phyloP scores from a whole-genome alignment of 2,113 vertebrate species.

The Labeo rohita region DNA sequence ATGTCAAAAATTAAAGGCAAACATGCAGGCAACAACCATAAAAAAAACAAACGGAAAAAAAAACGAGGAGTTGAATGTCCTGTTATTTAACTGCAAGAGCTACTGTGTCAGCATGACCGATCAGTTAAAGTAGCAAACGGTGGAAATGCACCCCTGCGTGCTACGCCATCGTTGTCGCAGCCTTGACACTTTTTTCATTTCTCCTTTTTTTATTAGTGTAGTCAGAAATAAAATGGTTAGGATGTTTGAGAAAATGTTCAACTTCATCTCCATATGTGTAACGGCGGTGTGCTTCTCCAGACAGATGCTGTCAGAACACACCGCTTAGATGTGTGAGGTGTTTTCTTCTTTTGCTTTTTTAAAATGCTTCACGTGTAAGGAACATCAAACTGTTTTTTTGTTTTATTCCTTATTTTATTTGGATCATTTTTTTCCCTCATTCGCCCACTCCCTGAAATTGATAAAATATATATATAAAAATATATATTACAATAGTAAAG shows the following conservation, averaged over 20 bases:
- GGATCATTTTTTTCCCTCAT: conserved; percentile 41
- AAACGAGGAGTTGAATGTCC: conserved; percentile 40
- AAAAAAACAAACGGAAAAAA: neutral
- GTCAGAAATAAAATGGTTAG: conserved; percentile 26
- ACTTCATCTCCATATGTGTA: conserved; percentile 24
- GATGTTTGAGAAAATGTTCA: conserved; percentile 31
- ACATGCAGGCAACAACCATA: neutral
- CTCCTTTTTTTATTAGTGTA: conserved; percentile 27
- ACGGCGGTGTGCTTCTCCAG: neutral
- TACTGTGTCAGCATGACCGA: neutral
- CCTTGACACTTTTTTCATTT: conserved; percentile 41
- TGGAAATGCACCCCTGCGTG: neutral
- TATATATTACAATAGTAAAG: conserved; percentile 54
- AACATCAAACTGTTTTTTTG: conserved; percentile 35
- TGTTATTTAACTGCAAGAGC: conserved; percentile 45
- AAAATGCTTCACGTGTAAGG: conserved; percentile 33
- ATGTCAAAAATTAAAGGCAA: conserved; percentile 36
- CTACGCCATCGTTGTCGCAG: neutral
- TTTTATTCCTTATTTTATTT: conserved; percentile 49
- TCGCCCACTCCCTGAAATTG: conserved; percentile 45
- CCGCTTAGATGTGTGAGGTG: conserved; percentile 41
- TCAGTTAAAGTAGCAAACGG: conserved; percentile 13
- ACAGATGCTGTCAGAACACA: conserved; percentile 31
- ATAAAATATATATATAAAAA: conserved; percentile 54
- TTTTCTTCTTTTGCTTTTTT: conserved; percentile 53